These are phyloP conservation scores for Sitophilus oryzae DNA, from an alignment of 1,140 invertebrate species.

Conservation along the genomic window DNA sequence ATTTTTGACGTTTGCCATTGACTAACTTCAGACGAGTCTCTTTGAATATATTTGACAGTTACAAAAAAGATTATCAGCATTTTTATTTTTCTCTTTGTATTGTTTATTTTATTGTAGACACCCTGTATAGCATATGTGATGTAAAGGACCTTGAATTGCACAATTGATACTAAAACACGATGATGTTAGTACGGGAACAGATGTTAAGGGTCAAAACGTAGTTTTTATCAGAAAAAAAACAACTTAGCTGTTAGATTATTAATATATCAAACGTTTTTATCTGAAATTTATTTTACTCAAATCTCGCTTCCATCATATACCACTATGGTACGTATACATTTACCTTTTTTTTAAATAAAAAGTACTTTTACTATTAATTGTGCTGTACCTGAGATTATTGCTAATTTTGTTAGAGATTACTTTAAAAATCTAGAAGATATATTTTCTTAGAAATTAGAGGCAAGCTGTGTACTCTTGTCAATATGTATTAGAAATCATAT, in stretches of 20 bases:
- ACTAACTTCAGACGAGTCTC: too few species aligned
- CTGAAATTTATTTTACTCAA: too few species aligned
- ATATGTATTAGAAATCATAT: slow-evolving; percentile 6
- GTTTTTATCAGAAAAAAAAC: not conserved
- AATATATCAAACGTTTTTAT: too few species aligned
- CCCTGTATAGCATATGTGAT: slow-evolving; percentile 9
- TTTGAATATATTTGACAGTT: too few species aligned
- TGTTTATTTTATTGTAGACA: too few species aligned
- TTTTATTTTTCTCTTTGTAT: too few species aligned
- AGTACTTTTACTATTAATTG: slow-evolving; percentile 15
- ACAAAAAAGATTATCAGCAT: too few species aligned
- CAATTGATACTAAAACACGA: slow-evolving; percentile 13
- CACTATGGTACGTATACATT: too few species aligned
- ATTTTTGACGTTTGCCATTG: too few species aligned
- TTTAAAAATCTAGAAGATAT: slow-evolving; percentile 13
- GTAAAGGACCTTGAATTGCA: not conserved
- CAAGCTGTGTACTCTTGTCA: slow-evolving; percentile 11
- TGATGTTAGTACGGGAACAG: not conserved
- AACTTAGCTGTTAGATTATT: not conserved
- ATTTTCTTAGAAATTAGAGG: slow-evolving; percentile 13
- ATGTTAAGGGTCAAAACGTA: not conserved
- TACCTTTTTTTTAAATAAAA: not conserved
- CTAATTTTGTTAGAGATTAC: slow-evolving; percentile 8
- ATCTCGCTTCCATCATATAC: too few species aligned
- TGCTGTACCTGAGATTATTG: slow-evolving; percentile 14